Evolutionary conservation across 2,888 invertebrate genomes (phyloP), one percentile per base, ranked within the genome.

Genomic region (Vanessa cardui): DNA sequence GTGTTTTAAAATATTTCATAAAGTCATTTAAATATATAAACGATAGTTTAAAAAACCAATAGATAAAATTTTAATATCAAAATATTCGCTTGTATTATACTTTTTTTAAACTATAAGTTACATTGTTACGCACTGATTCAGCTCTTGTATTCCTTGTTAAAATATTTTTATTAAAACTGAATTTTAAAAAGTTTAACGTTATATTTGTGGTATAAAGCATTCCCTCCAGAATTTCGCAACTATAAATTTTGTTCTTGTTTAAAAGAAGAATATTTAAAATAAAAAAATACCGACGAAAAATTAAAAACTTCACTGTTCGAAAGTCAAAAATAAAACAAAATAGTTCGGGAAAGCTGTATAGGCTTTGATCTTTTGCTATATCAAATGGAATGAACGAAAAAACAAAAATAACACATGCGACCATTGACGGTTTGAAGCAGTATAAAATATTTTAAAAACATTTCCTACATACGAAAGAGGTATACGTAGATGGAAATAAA

Each of bases 71-170:
- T 50, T 0, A 5, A 21, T 21, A 31, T n/a, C 3, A 31, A n/a
- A 54, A 1, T 54, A 33, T 54, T n/a, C 31, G 31, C 54, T 26
- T n/a, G n/a, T 54, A 8, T 33, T 7, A n/a, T 33, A n/a, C 21
- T 16, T 31, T 26, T 54, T 54, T 26, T 2, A 54, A 54, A 54
- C 4, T 31, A 54, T n/a, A 54, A 31, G n/a, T 31, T 54, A 31
- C 16, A n/a, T 54, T 31, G 54, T 54, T n/a, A 54, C 31, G 54
- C 54, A 54, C 54, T 54, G 54, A 31, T 54, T 54, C 54, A 15
- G 54, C 31, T 31, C 31, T 7, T 54, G 6, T 54, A 16, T 47
- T 16, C 47, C n/a, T 16, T n/a, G 16, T 16, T 16, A 31, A 54
- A 31, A 54, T n/a, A 33, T 33, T 54, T 54, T 54, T 7, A 54